Base-by-base conservation (phyloP, 1,140 invertebrate species). In the Antheraea mylitta region DNA sequence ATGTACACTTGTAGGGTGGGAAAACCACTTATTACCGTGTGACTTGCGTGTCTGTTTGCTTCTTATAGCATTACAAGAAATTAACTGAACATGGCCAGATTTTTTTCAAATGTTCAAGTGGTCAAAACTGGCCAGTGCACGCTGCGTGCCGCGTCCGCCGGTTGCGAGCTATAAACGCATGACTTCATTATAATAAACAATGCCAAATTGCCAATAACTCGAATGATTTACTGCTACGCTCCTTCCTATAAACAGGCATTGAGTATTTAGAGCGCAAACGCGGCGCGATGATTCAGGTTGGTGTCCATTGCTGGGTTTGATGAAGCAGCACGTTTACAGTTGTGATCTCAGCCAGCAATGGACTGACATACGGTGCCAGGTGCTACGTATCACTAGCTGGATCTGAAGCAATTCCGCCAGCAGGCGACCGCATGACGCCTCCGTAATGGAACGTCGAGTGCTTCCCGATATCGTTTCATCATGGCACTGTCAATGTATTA, bases 181-280 rank as follows among this genome's bases (percentile, higher is more conserved):
- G 69, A 70, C 58, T 64, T 70, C 58, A 66, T n/a, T 48, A 62
- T 58, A 61, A 66, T 70, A 70, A 66, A 66, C 42, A 70, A 61
- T 58, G 59, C 59, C 38, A 62, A 70, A 70, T 66, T 62, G 64
- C 38, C 58, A 66, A 70, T 66, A 66, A 65, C 64, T 19, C 58
- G 58, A 61, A 66, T 70, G 69, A 70, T 70, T 70, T 70, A 70
- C 48, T 7, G 18, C 38, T 18, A 58, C 63, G 64, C 22, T 42
- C 7, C 64, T 53, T 70, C 64, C 69, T 48, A 48, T 16, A 30
- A 37, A 37, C 42, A 18, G 42, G 37, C 37, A 64, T 42, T 64
- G n/a, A 6, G 5, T 64, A 64, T 38, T 64, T 42, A 19, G 18
- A 42, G 62, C 62, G 36, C 18, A 13, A 61, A n/a, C 18, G 42